These are phyloP conservation scores for Spheniscus mendiculus DNA, from an alignment of 2,113 vertebrate species.

Conservation along the genomic window DNA sequence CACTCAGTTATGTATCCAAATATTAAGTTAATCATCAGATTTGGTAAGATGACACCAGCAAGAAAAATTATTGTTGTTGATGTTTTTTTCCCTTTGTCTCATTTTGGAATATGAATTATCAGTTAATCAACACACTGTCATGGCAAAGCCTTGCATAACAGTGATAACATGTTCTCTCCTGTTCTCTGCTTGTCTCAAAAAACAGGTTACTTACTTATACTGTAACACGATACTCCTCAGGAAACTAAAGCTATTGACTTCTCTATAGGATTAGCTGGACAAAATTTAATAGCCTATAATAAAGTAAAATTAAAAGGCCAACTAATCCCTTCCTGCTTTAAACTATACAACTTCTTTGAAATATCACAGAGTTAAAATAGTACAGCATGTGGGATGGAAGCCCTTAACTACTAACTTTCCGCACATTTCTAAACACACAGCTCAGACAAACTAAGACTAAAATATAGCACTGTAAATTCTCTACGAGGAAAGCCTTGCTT, in stretches of 20 bases:
- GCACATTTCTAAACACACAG: neutral
- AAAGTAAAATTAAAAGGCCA: neutral
- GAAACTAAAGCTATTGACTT: neutral
- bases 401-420: neutral
- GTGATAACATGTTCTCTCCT: neutral
- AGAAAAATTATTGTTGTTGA: accelerated
- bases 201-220: neutral
- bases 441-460: neutral
- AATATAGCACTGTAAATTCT: neutral
- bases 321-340: neutral
- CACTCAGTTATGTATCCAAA: neutral
- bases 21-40: neutral
- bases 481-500: neutral
- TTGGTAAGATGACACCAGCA: neutral
- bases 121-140: neutral
- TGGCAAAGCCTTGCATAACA: neutral
- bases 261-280: neutral
- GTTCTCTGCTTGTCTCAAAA: neutral
- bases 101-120: neutral
- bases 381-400: accelerated
- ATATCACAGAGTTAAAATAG: neutral
- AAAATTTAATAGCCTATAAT: neutral
- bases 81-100: neutral
- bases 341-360: neutral
- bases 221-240: neutral